Percentiles rank a stretch among this genome's conserved stretches.
Evolutionary conservation across 2,888 invertebrate genomes (phyloP).

Genomic region (Diaprepes abbreviatus): DNA sequence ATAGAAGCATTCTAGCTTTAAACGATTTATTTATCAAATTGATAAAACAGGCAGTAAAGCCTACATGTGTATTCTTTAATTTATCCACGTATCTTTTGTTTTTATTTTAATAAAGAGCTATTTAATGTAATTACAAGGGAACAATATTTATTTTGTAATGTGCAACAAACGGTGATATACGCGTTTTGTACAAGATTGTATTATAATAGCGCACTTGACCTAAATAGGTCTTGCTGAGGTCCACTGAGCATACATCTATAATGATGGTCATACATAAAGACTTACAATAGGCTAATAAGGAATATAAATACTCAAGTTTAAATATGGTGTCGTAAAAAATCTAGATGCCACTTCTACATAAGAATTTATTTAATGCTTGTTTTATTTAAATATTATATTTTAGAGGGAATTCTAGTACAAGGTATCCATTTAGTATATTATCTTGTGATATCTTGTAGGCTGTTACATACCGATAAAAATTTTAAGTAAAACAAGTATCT

Average conservation of each 20-base stretch:
- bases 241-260: slow-evolving; percentile 35
- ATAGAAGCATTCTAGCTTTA: no score
- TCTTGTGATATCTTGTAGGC: no score
- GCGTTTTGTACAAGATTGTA: slow-evolving; percentile 3
- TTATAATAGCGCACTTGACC: slow-evolving; percentile 42
- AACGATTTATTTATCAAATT: no score
- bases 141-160: slow-evolving; percentile 7
- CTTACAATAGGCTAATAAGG: slow-evolving; percentile 40
- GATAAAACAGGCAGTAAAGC: no score
- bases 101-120: neutral
- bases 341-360: no score
- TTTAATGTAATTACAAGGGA: slow-evolving; percentile 8
- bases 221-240: slow-evolving; percentile 36
- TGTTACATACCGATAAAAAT: no score
- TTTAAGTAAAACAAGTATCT: no score
- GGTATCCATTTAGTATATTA: no score
- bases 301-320: slow-evolving; percentile 26
- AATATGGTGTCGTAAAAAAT: neutral
- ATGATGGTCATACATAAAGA: slow-evolving; percentile 33
- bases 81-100: neutral
- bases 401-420: no score
- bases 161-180: slow-evolving; percentile 6
- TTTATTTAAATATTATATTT: no score
- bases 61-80: no score
- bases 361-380: no score